phyloP scores from a whole-genome alignment of 1,140 invertebrate genomes.

The Bombus huntii region DNA sequence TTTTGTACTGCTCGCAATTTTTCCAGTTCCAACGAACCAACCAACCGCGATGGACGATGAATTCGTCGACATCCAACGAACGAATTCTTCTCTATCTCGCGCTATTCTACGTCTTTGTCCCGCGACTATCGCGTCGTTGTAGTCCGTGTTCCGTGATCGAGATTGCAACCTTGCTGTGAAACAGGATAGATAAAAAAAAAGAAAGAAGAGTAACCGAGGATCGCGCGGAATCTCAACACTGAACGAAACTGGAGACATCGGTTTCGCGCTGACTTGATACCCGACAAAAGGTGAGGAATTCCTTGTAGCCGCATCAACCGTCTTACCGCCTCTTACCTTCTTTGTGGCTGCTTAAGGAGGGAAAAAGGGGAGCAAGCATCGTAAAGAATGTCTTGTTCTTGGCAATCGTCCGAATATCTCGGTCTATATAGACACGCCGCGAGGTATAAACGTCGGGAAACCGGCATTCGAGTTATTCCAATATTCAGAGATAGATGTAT shows the following conservation, averaged over 20 bases:
- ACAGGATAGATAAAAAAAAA: not conserved
- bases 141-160: not conserved
- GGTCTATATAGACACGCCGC: slow-evolving; percentile 57
- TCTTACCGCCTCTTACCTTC: slow-evolving; percentile 16
- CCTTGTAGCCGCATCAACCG: slow-evolving; percentile 61
- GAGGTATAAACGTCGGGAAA: slow-evolving; percentile 65
- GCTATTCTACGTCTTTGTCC: slow-evolving; percentile 5
- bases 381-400: slow-evolving; percentile 76
- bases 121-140: slow-evolving; percentile 8
- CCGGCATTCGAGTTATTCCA: slow-evolving; percentile 76
- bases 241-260: slow-evolving; percentile 71
- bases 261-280: slow-evolving; percentile 57
- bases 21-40: not conserved
- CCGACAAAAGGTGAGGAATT: slow-evolving; percentile 72
- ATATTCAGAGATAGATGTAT: slow-evolving; percentile 78
- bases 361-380: slow-evolving; percentile 43
- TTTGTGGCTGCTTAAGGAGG: slow-evolving; percentile 35
- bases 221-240: slow-evolving; percentile 67
- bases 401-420: slow-evolving; percentile 72
- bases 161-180: slow-evolving; percentile 36
- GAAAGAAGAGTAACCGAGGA: slow-evolving; percentile 42
- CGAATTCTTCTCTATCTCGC: not conserved
- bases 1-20: slow-evolving; percentile 43
- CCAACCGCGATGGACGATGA: slow-evolving; percentile 23
- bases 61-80: slow-evolving; percentile 46